phyloP scores from a whole-genome alignment of 1,140 invertebrate species.

The Callitettix versicolor region DNA sequence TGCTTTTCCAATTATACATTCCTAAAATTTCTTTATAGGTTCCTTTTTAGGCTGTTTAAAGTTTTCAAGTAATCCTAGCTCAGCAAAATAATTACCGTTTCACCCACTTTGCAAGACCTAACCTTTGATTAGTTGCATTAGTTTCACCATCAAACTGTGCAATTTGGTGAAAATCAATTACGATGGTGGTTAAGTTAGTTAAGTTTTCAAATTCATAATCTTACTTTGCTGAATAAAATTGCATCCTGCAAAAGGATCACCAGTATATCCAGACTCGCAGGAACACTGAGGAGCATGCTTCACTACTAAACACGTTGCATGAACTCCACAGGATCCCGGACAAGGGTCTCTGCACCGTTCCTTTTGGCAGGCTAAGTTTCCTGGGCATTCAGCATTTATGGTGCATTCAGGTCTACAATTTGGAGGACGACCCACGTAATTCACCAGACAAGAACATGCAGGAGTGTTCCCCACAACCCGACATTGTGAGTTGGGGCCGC shows the following conservation, averaged over 20 bases:
- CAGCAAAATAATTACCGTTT: too few species aligned
- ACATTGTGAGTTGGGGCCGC: too few species aligned
- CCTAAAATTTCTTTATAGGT: too few species aligned
- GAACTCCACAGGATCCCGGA: constrained; percentile 41
- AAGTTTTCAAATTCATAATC: background rate
- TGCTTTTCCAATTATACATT: too few species aligned
- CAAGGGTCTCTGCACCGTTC: constrained; percentile 41
- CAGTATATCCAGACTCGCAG: constrained; percentile 43
- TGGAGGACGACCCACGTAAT: constrained; percentile 46
- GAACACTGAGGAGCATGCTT: constrained; percentile 43
- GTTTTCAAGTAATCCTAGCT: too few species aligned
- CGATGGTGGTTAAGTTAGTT: too few species aligned
- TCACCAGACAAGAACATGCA: constrained; percentile 41
- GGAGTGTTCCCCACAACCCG: constrained; percentile 35
- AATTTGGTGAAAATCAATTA: too few species aligned
- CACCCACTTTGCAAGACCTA: too few species aligned
- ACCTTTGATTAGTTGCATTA: too few species aligned
- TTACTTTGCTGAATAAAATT: constrained; percentile 22
- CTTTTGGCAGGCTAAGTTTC: constrained; percentile 38
- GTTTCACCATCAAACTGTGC: too few species aligned
- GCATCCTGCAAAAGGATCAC: constrained; percentile 35
- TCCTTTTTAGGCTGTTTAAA: too few species aligned
- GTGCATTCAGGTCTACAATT: constrained; percentile 42
- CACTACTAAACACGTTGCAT: constrained; percentile 38
- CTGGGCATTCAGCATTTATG: constrained; percentile 39